Evolutionary conservation across 1,140 invertebrate species (phyloP).

Genomic region (Pygmarrhopalites habei): DNA sequence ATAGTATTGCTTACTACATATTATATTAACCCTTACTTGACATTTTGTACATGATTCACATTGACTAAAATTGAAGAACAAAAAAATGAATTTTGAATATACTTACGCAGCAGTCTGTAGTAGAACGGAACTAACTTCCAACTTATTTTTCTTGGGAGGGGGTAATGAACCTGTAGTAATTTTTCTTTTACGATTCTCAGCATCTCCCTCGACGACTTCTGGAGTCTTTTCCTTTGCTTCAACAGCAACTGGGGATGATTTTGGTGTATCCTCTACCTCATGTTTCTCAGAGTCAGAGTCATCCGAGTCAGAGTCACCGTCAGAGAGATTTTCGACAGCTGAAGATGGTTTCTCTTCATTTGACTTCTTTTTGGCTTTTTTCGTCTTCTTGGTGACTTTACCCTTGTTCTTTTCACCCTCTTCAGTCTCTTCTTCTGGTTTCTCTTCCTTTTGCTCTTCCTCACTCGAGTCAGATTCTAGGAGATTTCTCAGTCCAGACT

Average conservation of each 20-base stretch:
- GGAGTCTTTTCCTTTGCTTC: slow-evolving; percentile 14
- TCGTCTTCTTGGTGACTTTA: slow-evolving; percentile 20
- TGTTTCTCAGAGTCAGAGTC: slow-evolving; percentile 53
- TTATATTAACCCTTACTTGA: too few species aligned
- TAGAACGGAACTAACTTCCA: slow-evolving; percentile 47
- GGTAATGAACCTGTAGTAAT: slow-evolving; percentile 39
- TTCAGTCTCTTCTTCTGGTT: slow-evolving; percentile 35
- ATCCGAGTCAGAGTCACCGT: slow-evolving; percentile 58
- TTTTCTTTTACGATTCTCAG: slow-evolving; percentile 46
- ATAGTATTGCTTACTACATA: too few species aligned
- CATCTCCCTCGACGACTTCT: background rate
- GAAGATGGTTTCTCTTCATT: slow-evolving; percentile 49
- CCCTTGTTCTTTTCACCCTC: background rate
- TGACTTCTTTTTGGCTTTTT: slow-evolving; percentile 36
- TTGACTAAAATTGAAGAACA: slow-evolving; percentile 4
- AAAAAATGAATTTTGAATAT: slow-evolving; percentile 10
- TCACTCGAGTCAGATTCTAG: slow-evolving; percentile 71
- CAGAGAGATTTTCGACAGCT: slow-evolving; percentile 61
- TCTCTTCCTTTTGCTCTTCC: slow-evolving; percentile 55
- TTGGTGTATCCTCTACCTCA: too few species aligned
- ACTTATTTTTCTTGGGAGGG: slow-evolving; percentile 57
- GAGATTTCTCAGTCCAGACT: slow-evolving; percentile 77
- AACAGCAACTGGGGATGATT: background rate
- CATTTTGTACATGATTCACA: too few species aligned
- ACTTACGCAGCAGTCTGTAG: slow-evolving; percentile 37